A percentile compares a stretch with the other conserved stretches of the same genome.
phyloP scores from a whole-genome alignment of 2,797 vertebrate genomes.

The Buceros bicornis region DNA sequence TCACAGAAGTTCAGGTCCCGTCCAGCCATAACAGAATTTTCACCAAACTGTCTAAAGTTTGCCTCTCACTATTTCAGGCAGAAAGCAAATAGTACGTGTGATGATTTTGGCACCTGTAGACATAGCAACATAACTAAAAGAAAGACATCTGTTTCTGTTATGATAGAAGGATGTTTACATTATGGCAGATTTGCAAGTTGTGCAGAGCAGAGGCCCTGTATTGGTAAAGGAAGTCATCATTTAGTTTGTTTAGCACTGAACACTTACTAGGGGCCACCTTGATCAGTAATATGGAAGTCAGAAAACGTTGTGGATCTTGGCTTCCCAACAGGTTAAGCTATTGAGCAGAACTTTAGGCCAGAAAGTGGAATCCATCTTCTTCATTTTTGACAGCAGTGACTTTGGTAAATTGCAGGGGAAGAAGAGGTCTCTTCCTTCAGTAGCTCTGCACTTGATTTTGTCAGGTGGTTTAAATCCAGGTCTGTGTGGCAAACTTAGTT shows the following conservation, averaged over 20 bases:
- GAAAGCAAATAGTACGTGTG: conserved; percentile 40
- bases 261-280: conserved; percentile 50
- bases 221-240: conserved; percentile 43
- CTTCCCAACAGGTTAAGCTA: conserved; percentile 42
- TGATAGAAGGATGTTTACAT: conserved; percentile 64
- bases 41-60: conserved; percentile 14
- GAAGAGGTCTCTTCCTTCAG: conserved; percentile 50
- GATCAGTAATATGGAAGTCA: conserved; percentile 43
- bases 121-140: conserved; percentile 36
- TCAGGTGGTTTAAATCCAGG: conserved; percentile 53
- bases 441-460: conserved; percentile 59
- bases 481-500: not conserved
- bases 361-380: conserved; percentile 52
- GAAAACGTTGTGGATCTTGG: conserved; percentile 60
- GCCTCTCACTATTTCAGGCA: not conserved
- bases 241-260: conserved; percentile 49
- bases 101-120: conserved; percentile 57
- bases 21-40: conserved; percentile 50
- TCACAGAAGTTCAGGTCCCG: not conserved
- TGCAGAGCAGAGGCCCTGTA: conserved; percentile 11
- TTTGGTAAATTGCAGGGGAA: conserved; percentile 55
- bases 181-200: conserved; percentile 50
- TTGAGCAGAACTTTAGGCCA: conserved; percentile 41
- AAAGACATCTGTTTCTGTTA: conserved; percentile 67
- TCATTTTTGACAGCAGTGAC: conserved; percentile 49